These are phyloP conservation scores for Kryptolebias marmoratus DNA, from an alignment of 2,113 vertebrate genomes.

Conservation along the genomic window DNA sequence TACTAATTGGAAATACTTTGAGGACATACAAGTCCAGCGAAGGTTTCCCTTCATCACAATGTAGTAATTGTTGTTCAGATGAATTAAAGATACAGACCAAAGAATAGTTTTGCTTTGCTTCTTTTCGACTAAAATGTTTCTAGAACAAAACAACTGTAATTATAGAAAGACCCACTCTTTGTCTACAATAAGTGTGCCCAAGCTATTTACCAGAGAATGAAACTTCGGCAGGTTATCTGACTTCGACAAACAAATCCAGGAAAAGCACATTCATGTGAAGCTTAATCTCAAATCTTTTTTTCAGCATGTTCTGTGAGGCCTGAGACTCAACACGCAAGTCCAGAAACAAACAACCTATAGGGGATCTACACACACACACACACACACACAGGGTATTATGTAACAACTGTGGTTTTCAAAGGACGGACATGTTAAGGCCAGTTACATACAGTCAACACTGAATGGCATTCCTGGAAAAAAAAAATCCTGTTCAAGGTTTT, in stretches of 20 bases:
- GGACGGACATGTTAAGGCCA: conserved; percentile 18
- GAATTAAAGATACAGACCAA: conserved; percentile 51
- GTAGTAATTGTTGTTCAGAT: conserved; percentile 51
- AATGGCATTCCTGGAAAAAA: conserved; percentile 13
- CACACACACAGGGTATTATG: conserved; percentile 5
- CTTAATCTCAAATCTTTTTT: conserved; percentile 71
- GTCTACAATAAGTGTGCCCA: conserved; percentile 9
- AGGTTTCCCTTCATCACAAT: conserved; percentile 51
- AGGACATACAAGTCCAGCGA: conserved; percentile 17
- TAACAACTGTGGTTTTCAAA: conserved; percentile 38
- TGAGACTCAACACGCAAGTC: conserved; percentile 22
- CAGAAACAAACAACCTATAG: conserved; percentile 23
- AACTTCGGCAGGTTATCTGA: conserved; percentile 69
- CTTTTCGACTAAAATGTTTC: conserved; percentile 43
- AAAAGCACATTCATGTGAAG: conserved; percentile 72
- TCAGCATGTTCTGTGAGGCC: conserved; percentile 49
- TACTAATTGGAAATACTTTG: neutral
- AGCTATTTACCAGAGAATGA: conserved; percentile 30
- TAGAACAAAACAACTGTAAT: conserved; percentile 35
- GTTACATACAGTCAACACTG: neutral
- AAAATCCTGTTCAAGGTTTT: conserved; percentile 27
- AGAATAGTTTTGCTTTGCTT: conserved; percentile 22
- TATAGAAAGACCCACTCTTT: conserved; percentile 19
- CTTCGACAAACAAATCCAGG: conserved; percentile 76
- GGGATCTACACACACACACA: neutral